These are phyloP conservation scores for Cuniculus paca DNA, from an alignment of 2,797 vertebrate genomes.

Conservation along the genomic window DNA sequence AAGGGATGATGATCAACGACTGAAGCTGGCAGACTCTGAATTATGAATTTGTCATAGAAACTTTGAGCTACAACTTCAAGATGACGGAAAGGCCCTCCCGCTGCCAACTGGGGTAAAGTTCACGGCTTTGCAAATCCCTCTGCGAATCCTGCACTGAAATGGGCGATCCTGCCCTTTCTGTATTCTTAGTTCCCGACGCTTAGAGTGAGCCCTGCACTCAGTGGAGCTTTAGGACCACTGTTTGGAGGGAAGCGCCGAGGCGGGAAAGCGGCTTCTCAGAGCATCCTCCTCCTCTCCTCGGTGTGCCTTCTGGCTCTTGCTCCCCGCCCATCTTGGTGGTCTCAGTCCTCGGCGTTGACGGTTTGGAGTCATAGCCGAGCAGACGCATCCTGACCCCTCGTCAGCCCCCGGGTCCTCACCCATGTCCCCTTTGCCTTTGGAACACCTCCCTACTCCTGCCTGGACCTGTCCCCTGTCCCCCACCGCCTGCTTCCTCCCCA, in stretches of 20 bases:
- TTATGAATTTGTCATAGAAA: not conserved
- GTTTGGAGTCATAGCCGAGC: not conserved
- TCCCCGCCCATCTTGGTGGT: not conserved
- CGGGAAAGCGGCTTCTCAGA: not conserved
- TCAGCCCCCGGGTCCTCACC: not conserved
- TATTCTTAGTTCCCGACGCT: not conserved
- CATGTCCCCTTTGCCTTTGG: not conserved
- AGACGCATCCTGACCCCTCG: not conserved
- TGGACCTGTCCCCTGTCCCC: no score
- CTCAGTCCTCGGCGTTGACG: not conserved
- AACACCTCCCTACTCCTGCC: not conserved
- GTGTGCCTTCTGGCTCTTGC: not conserved
- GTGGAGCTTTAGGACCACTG: not conserved
- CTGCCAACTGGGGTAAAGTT: constrained; percentile 33
- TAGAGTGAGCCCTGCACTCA: not conserved
- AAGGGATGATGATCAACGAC: not conserved
- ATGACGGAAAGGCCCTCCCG: not conserved
- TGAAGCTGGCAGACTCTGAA: not conserved
- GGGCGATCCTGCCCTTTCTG: not conserved
- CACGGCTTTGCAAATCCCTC: constrained; percentile 8
- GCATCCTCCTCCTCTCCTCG: not conserved
- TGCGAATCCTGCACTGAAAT: not conserved
- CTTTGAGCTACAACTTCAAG: not conserved
- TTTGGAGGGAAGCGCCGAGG: constrained; percentile 9
- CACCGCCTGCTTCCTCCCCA: not conserved